Evolutionary conservation across 2,113 vertebrate genomes (phyloP).

Genomic region (Dicaeum eximium): DNA sequence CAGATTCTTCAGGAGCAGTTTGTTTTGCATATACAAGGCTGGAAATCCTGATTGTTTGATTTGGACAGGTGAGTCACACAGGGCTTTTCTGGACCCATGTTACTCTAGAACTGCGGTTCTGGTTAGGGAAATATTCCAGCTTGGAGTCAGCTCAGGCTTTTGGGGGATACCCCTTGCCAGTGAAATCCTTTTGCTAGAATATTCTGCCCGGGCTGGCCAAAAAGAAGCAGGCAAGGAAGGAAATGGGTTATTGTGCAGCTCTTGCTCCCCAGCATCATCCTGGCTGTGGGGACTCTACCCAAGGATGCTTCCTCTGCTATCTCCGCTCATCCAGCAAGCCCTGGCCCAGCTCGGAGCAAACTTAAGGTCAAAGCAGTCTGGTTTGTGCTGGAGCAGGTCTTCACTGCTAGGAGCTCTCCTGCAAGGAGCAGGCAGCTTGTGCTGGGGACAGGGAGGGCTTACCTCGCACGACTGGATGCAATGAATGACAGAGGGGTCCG

Average conservation of each 20-base stretch:
- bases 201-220: neutral
- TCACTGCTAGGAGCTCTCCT: neutral
- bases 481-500: slow-evolving; percentile 81
- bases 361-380: neutral
- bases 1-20: slow-evolving; percentile 58
- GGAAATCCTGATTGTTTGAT: slow-evolving; percentile 42
- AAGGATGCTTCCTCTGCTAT: neutral
- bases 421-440: neutral
- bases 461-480: slow-evolving; percentile 97
- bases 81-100: slow-evolving; percentile 39
- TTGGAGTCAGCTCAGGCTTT: neutral
- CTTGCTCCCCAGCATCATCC: neutral
- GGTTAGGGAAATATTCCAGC: slow-evolving; percentile 47
- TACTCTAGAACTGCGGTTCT: slow-evolving; percentile 51
- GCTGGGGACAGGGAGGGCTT: slow-evolving; percentile 21
- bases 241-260: neutral
- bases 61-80: slow-evolving; percentile 11
- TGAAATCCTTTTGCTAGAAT: slow-evolving; percentile 60
- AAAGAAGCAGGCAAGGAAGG: neutral
- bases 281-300: neutral
- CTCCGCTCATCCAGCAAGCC: neutral
- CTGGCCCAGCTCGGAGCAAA: neutral
- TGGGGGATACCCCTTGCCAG: slow-evolving; percentile 63
- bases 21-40: slow-evolving; percentile 54
- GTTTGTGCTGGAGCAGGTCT: neutral